A percentile compares a stretch with the other conserved stretches of the same genome.
These are phyloP conservation scores for Nasonovia ribisnigri DNA, from an alignment of 2,888 invertebrate genomes.

Conservation along the genomic window DNA sequence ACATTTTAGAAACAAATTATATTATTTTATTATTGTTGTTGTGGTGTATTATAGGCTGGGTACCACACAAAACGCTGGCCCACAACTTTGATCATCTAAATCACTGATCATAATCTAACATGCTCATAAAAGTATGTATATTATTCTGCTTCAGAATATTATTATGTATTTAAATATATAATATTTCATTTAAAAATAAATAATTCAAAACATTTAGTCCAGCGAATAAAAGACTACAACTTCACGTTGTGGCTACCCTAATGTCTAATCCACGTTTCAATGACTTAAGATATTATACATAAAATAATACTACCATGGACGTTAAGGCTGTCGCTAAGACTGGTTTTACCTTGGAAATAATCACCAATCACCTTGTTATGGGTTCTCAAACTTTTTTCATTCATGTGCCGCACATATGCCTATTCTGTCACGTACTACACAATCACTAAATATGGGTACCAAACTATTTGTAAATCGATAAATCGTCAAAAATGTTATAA, in stretches of 20 bases:
- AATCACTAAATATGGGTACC: background rate
- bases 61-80: background rate
- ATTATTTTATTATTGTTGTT: background rate
- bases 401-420: background rate
- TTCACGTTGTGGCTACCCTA: rapidly evolving
- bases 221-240: background rate
- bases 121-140: too few relatives aligned
- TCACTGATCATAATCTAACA: background rate
- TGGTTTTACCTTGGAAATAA: background rate
- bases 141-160: background rate
- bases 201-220: background rate
- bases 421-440: background rate
- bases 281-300: background rate
- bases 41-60: background rate
- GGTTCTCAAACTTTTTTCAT: background rate
- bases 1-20: background rate
- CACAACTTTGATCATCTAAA: background rate
- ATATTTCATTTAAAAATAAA: background rate
- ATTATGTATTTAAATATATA: background rate
- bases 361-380: background rate
- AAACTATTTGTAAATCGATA: background rate
- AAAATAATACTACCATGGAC: too few relatives aligned
- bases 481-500: background rate
- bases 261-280: background rate
- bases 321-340: background rate